A percentile compares a stretch with the other conserved stretches of the same genome.
phyloP scores from a whole-genome alignment of 2,113 vertebrate genomes.

The Pseudois nayaur region DNA sequence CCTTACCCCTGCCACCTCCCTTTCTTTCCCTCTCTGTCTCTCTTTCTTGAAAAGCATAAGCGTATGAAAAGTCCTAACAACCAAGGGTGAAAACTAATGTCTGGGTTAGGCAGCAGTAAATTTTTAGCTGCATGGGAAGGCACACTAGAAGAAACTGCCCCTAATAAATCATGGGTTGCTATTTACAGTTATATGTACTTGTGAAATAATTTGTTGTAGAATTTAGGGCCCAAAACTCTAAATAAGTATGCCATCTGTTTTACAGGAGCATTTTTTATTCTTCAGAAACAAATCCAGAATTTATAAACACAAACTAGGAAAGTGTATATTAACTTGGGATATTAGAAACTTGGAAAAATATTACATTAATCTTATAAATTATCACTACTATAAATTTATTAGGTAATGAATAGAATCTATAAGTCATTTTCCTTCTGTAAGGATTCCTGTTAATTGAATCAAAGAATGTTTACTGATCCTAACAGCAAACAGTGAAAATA shows the following conservation, averaged over 20 bases:
- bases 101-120: background rate
- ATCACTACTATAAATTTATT: background rate
- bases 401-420: background rate
- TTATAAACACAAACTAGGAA: background rate
- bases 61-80: background rate
- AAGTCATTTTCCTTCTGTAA: background rate
- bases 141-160: background rate
- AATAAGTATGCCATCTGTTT: background rate
- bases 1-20: background rate
- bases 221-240: background rate
- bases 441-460: background rate
- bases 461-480: background rate
- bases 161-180: background rate
- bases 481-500: slow-evolving; percentile 8
- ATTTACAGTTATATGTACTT: background rate
- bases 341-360: background rate
- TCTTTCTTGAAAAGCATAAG: background rate
- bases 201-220: background rate
- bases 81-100: background rate
- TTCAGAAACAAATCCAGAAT: slow-evolving; percentile 9
- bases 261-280: background rate
- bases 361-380: background rate
- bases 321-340: background rate
- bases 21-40: background rate
- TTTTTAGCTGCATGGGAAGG: background rate